phyloP scores from a whole-genome alignment of 2,797 vertebrate genomes.

The Simalia tracyae region DNA sequence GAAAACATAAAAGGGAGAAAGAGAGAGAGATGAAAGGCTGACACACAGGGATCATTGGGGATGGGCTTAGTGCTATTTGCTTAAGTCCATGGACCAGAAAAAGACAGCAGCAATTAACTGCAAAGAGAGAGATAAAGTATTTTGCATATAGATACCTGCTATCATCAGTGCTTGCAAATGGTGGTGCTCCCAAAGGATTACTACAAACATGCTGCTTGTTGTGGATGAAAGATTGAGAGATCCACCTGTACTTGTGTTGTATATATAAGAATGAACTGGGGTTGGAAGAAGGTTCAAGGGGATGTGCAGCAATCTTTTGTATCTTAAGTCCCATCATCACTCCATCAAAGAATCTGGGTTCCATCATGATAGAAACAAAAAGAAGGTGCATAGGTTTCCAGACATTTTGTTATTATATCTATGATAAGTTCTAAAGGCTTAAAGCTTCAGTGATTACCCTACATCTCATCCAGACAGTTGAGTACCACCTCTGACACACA shows the following conservation, averaged over 20 bases:
- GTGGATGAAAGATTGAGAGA: neutral
- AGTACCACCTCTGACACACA: neutral
- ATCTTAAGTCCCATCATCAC: neutral
- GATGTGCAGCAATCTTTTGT: neutral
- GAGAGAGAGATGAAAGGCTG: neutral
- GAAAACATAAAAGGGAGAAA: neutral
- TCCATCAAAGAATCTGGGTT: neutral
- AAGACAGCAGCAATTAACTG: conserved; percentile 1
- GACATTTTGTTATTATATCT: neutral
- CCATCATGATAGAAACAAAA: neutral
- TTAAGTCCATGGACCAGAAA: neutral
- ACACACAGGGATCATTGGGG: neutral
- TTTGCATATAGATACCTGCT: neutral
- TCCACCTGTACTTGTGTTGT: neutral
- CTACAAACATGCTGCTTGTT: neutral
- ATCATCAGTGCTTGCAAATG: neutral
- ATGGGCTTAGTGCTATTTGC: neutral
- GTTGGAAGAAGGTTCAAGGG: accelerated
- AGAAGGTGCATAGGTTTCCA: neutral
- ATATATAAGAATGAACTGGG: neutral
- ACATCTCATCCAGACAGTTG: neutral
- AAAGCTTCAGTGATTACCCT: neutral
- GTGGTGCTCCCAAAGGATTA: conserved; percentile 12
- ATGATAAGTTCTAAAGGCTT: neutral
- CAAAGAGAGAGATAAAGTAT: neutral